Evolutionary conservation across 1,140 invertebrate genomes (phyloP).

Genomic region (Eriocheir sinensis): DNA sequence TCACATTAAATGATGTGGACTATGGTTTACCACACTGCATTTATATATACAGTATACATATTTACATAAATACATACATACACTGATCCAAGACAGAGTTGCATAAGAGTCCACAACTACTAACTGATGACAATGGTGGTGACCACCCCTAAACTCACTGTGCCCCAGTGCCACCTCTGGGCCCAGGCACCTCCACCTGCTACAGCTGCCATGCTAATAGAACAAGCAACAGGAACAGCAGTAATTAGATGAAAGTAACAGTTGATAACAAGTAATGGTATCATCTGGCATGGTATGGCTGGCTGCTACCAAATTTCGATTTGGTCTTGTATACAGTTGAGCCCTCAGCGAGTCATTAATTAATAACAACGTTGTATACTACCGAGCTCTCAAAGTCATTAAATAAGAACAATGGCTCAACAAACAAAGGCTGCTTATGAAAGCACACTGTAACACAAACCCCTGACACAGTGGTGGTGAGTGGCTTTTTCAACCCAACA

Average conservation of each 20-base stretch:
- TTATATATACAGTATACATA: neutral
- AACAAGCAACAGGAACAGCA: neutral
- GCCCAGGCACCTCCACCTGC: neutral
- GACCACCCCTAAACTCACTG: neutral
- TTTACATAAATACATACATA: slow-evolving; percentile 47
- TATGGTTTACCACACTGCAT: slow-evolving; percentile 32
- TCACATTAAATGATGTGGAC: slow-evolving; percentile 37
- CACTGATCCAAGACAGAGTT: slow-evolving; percentile 56
- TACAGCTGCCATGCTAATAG: neutral
- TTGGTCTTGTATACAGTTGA: slow-evolving; percentile 2
- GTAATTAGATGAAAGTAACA: neutral
- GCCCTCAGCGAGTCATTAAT: slow-evolving; percentile 6
- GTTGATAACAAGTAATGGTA: neutral
- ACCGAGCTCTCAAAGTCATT: slow-evolving; percentile 30
- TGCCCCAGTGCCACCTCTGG: neutral
- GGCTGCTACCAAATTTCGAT: neutral
- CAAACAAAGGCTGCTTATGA: neutral
- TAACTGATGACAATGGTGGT: neutral
- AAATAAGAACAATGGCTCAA: neutral
- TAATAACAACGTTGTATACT: neutral
- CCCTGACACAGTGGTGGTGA: neutral
- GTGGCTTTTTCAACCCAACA: neutral
- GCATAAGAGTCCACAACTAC: slow-evolving; percentile 58
- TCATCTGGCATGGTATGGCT: neutral
- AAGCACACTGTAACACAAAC: neutral